Conservation (phyloP, 1,140 invertebrate species). For the Aricia agestis region DNA sequence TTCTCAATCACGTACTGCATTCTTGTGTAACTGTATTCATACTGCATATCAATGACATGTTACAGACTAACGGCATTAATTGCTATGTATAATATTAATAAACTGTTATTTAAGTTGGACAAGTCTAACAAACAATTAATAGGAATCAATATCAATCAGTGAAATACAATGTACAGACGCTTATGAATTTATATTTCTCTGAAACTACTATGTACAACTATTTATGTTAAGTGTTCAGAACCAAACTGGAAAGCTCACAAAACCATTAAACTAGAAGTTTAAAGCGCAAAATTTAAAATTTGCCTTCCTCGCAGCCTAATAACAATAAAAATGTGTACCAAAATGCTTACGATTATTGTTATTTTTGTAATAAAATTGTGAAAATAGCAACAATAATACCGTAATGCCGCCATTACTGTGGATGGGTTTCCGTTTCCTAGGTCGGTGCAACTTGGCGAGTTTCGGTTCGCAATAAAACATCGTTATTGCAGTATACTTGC, state of each 20-base stretch:
- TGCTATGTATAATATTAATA: too few species aligned
- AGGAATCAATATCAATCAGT: too few species aligned
- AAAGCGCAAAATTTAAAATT: not conserved
- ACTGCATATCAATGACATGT: too few species aligned
- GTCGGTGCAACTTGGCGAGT: slow-evolving; percentile 27
- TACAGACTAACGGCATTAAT: too few species aligned
- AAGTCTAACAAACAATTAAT: too few species aligned
- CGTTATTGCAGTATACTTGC: slow-evolving; percentile 40
- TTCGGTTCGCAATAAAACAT: slow-evolving; percentile 45
- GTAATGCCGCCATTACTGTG: slow-evolving; percentile 1
- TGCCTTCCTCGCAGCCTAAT: not conserved
- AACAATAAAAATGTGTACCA: slow-evolving; percentile 5
- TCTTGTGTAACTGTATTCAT: too few species aligned
- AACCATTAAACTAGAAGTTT: not conserved
- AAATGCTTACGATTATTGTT: slow-evolving; percentile 12
- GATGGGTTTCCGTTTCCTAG: slow-evolving; percentile 8
- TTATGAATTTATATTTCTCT: too few species aligned
- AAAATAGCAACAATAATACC: not conserved
- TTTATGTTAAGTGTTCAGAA: not conserved
- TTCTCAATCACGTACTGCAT: too few species aligned
- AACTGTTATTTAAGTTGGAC: too few species aligned
- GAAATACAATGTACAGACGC: too few species aligned
- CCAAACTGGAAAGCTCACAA: not conserved
- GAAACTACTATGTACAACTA: too few species aligned
- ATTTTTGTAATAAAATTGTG: slow-evolving; percentile 8